These are phyloP conservation scores for Brachyalestes nurse DNA, from an alignment of 2,797 vertebrate genomes.

Conservation along the genomic window DNA sequence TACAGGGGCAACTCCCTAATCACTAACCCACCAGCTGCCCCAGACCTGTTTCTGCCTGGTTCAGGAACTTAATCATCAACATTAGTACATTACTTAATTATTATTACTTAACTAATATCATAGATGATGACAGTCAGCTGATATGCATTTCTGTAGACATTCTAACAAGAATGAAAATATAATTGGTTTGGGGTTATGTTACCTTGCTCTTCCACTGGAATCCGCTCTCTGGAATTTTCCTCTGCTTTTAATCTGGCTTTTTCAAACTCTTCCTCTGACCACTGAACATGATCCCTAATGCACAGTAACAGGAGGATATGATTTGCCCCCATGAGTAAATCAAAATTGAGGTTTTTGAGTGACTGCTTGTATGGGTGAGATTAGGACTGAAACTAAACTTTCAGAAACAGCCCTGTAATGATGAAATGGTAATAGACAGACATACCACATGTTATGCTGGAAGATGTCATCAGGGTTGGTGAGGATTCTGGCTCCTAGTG, in stretches of 20 bases:
- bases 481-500: slow-evolving; percentile 89
- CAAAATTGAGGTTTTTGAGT: neutral
- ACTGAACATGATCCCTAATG: slow-evolving; percentile 90
- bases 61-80: neutral
- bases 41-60: neutral
- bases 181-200: slow-evolving; percentile 44
- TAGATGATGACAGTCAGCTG: neutral
- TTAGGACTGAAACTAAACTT: neutral
- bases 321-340: slow-evolving; percentile 12
- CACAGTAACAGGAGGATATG: slow-evolving; percentile 5
- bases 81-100: neutral
- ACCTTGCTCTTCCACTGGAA: slow-evolving; percentile 84
- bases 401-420: neutral
- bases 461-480: slow-evolving; percentile 79
- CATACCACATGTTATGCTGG: slow-evolving; percentile 81
- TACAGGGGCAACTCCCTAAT: too few species aligned
- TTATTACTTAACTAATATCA: too few species aligned
- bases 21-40: too few species aligned
- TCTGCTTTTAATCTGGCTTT: slow-evolving; percentile 78
- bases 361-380: neutral
- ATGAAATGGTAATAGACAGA: slow-evolving; percentile 23
- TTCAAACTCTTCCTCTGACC: slow-evolving; percentile 87
- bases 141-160: neutral
- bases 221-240: slow-evolving; percentile 82
- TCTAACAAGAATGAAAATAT: slow-evolving; percentile 12